Percentiles rank a stretch among this genome's conserved stretches.
These are phyloP conservation scores for Conopomorpha cramerella DNA, from an alignment of 1,140 invertebrate genomes.

Conservation along the genomic window DNA sequence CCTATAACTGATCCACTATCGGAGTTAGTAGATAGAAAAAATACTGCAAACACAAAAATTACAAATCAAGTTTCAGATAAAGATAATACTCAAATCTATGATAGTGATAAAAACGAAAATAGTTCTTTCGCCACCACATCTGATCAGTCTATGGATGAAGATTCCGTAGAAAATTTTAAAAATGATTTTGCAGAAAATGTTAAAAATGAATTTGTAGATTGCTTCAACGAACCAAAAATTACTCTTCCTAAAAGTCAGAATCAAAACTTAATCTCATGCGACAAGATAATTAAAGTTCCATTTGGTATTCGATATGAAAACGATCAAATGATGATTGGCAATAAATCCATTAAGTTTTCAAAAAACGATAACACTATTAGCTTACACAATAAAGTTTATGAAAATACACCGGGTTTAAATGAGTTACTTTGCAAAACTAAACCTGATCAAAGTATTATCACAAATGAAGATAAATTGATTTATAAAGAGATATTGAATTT, in stretches of 20 bases:
- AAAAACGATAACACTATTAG: slow-evolving; percentile 1
- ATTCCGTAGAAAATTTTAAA: background rate
- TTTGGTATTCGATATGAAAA: background rate
- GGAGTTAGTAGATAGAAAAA: slow-evolving; percentile 1
- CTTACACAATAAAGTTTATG: slow-evolving; percentile 3
- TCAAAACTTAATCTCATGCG: background rate
- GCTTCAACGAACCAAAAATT: background rate
- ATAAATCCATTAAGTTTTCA: background rate
- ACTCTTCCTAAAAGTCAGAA: background rate
- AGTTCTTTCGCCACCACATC: no score
- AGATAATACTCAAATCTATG: background rate
- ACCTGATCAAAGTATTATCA: slow-evolving; percentile 5
- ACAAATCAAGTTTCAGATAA: slow-evolving; percentile 5
- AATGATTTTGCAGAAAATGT: slow-evolving; percentile 10
- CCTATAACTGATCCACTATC: slow-evolving; percentile 2
- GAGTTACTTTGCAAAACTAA: slow-evolving; percentile 14
- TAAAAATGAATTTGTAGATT: slow-evolving; percentile 4
- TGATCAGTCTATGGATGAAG: no score
- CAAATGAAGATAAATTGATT: slow-evolving; percentile 11
- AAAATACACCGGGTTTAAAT: slow-evolving; percentile 10
- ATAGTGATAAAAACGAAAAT: background rate
- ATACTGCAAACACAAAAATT: slow-evolving; percentile 3
- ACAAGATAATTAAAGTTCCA: no score
- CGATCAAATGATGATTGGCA: background rate
- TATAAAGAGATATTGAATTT: slow-evolving; percentile 15